Conservation (phyloP, 2,113 vertebrate species). For the Dendrocopos noguchii region DNA sequence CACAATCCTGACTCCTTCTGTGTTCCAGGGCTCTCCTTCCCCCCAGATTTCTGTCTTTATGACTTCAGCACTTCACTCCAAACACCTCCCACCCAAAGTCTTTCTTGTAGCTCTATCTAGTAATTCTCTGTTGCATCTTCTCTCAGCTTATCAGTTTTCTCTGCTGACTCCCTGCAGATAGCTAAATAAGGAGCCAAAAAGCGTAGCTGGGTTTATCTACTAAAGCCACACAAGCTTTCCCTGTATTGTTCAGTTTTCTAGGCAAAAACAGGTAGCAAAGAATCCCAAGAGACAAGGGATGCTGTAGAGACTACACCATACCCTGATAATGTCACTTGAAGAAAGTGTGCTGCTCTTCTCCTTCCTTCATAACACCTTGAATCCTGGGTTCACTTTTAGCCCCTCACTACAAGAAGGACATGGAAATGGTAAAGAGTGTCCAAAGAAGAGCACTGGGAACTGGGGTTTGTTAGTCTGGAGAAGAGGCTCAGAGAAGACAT, state of each 20-base stretch:
- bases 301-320: not conserved
- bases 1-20: not conserved
- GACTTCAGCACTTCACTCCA: not conserved
- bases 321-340: not conserved
- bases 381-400: not conserved
- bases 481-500: not conserved
- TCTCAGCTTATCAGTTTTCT: not conserved
- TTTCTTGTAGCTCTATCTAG: not conserved
- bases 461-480: not conserved
- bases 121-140: not conserved
- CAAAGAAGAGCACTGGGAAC: not conserved
- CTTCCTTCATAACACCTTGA: not conserved
- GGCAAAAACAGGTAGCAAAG: not conserved
- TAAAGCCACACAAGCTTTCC: not conserved
- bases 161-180: not conserved
- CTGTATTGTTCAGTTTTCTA: not conserved
- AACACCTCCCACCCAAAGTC: not conserved
- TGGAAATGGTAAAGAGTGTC: not conserved
- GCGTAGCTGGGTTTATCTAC: not conserved
- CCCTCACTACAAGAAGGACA: too few species aligned
- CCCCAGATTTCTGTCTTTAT: not conserved
- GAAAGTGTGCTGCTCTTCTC: not conserved
- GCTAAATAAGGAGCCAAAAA: not conserved
- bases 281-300: not conserved
- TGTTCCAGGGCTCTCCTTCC: not conserved